These are phyloP conservation scores for Nyctereutes procyonoides DNA, from an alignment of 2,113 vertebrate species.

Conservation along the genomic window DNA sequence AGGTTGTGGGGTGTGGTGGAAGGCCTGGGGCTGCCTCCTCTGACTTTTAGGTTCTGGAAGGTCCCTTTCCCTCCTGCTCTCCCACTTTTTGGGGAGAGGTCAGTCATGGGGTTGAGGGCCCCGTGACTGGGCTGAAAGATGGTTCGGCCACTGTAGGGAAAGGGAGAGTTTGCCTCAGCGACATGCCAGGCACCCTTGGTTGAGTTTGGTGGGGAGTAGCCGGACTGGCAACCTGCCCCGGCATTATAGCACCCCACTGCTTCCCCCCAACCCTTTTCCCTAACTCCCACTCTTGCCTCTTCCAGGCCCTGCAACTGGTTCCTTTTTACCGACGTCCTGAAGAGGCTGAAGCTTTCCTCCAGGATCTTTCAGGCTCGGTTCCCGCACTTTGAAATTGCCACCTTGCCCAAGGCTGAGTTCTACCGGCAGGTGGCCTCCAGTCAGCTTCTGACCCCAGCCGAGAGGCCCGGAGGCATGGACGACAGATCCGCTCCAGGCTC, in stretches of 20 bases:
- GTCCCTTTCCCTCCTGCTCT: neutral
- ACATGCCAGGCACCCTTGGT: neutral
- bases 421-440: conserved; percentile 93
- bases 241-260: fast-evolving
- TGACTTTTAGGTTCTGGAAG: neutral
- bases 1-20: neutral
- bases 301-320: conserved; percentile 98
- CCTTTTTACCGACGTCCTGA: conserved; percentile 94
- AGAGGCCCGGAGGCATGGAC: conserved; percentile 84
- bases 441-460: conserved; percentile 91
- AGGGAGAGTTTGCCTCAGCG: neutral
- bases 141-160: neutral
- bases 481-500: conserved; percentile 82
- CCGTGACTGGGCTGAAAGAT: neutral
- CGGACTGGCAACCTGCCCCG: neutral
- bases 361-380: conserved; percentile 97
- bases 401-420: conserved; percentile 91
- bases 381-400: conserved; percentile 95
- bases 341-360: conserved; percentile 95
- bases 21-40: neutral
- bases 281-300: conserved; percentile 59
- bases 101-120: neutral
- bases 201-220: neutral
- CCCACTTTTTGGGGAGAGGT: neutral
- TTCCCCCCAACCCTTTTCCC: neutral